Percentiles rank a stretch among this genome's conserved stretches.
Evolutionary conservation across 2,888 invertebrate genomes (phyloP).

Genomic region (Dusona sp.): DNA sequence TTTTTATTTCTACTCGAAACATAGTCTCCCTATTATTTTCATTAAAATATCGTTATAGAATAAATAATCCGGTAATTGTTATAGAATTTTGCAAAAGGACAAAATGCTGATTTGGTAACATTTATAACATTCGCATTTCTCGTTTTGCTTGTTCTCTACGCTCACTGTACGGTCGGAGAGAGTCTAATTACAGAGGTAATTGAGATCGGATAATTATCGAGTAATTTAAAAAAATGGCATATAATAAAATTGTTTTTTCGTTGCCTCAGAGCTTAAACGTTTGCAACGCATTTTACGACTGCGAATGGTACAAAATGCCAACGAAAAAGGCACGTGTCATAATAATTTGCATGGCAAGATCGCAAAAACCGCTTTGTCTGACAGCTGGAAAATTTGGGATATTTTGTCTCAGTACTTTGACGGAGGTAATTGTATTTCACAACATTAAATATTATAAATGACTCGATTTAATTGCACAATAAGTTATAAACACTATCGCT

Average conservation of each 20-base stretch:
- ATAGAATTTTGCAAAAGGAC: conserved; percentile 71
- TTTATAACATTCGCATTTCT: conserved; percentile 76
- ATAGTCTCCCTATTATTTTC: too few species aligned
- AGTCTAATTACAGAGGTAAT: conserved; percentile 74
- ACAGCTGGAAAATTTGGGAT: conserved; percentile 86
- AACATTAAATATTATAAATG: background rate
- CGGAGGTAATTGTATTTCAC: conserved; percentile 83
- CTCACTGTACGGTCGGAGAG: conserved; percentile 78
- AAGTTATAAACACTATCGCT: background rate
- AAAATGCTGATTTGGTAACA: conserved; percentile 73
- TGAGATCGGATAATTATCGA: background rate
- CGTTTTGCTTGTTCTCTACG: conserved; percentile 76
- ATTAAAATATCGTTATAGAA: too few species aligned
- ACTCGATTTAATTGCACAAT: background rate
- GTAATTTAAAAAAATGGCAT: background rate
- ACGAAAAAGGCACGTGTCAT: conserved; percentile 83
- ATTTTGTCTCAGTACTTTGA: conserved; percentile 86
- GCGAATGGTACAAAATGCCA: conserved; percentile 85
- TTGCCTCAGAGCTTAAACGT: conserved; percentile 85
- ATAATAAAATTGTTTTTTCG: background rate
- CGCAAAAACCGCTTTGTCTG: conserved; percentile 85
- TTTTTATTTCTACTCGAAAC: too few species aligned
- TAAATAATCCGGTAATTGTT: background rate
- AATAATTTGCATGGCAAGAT: conserved; percentile 85
- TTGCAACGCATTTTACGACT: conserved; percentile 86